Evolutionary conservation across 2,113 vertebrate genomes (phyloP).

Genomic region (Hepsetus odoe): DNA sequence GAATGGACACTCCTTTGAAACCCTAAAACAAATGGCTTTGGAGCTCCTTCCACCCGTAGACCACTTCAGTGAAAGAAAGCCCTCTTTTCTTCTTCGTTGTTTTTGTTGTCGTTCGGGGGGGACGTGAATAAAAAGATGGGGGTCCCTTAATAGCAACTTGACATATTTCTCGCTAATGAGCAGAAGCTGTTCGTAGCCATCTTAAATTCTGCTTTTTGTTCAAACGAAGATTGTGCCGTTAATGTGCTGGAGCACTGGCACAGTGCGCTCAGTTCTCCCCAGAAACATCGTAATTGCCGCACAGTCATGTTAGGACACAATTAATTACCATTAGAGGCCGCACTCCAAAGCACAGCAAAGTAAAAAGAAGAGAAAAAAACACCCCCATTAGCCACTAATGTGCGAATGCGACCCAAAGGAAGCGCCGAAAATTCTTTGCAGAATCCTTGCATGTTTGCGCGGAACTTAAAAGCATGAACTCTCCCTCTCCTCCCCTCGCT

Average conservation of each 20-base stretch:
- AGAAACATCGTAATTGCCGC: constrained; percentile 76
- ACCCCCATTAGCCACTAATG: constrained; percentile 73
- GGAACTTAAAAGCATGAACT: constrained; percentile 64
- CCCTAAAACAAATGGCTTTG: constrained; percentile 65
- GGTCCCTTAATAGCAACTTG: constrained; percentile 59
- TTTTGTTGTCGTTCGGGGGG: constrained; percentile 56
- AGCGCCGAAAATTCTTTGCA: constrained; percentile 66
- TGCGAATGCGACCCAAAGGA: constrained; percentile 77
- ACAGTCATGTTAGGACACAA: constrained; percentile 71
- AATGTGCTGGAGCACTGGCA: constrained; percentile 68
- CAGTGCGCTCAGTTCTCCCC: constrained; percentile 63
- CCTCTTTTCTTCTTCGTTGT: constrained; percentile 41
- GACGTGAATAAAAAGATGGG: constrained; percentile 58
- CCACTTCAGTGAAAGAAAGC: constrained; percentile 63
- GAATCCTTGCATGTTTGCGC: constrained; percentile 71
- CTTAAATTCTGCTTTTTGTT: constrained; percentile 65
- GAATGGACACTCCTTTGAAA: constrained; percentile 75
- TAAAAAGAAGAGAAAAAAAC: not conserved
- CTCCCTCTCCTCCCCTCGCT: constrained; percentile 42
- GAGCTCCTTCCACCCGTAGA: constrained; percentile 63
- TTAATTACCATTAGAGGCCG: constrained; percentile 76
- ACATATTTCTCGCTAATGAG: constrained; percentile 65
- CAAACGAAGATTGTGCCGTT: constrained; percentile 74
- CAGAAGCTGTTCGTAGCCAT: constrained; percentile 60
- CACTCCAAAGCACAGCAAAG: constrained; percentile 62